phyloP scores from a whole-genome alignment of 2,113 vertebrate genomes.

The Rhipidura dahli region DNA sequence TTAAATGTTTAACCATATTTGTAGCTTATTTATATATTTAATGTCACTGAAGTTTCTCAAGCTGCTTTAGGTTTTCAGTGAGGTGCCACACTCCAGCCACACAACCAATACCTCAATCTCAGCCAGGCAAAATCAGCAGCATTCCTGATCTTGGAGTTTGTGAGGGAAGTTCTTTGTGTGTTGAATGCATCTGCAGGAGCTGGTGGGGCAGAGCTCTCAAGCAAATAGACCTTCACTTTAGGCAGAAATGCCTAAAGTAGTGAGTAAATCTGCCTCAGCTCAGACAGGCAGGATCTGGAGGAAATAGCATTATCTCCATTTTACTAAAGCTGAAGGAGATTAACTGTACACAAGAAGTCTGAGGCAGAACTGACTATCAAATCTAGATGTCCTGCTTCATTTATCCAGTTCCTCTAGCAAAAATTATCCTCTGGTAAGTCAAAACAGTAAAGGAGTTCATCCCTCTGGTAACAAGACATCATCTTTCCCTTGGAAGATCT shows the following conservation, averaged over 20 bases:
- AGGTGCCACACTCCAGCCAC: not conserved
- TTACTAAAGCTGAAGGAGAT: not conserved
- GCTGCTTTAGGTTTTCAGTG: not conserved
- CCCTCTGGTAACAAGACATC: not conserved
- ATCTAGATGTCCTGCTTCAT: not conserved
- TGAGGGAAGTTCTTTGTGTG: not conserved
- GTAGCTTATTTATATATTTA: not conserved
- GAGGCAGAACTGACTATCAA: not conserved
- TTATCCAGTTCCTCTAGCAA: not conserved
- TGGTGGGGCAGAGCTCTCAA: not conserved
- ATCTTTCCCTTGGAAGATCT: not conserved
- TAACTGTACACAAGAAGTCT: not conserved
- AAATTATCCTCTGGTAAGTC: not conserved
- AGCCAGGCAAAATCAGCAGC: not conserved
- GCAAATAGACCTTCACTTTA: not conserved
- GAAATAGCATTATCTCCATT: not conserved
- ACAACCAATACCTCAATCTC: rapidly evolving
- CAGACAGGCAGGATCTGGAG: not conserved
- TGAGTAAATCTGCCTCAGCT: not conserved
- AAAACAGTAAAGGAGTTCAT: not conserved
- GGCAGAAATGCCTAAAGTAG: not conserved
- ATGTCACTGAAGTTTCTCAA: not conserved
- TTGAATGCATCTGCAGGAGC: not conserved
- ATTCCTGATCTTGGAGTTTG: not conserved
- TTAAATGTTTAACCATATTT: not conserved